phyloP scores from a whole-genome alignment of 2,113 vertebrate species.

The Puntigrus tetrazona region DNA sequence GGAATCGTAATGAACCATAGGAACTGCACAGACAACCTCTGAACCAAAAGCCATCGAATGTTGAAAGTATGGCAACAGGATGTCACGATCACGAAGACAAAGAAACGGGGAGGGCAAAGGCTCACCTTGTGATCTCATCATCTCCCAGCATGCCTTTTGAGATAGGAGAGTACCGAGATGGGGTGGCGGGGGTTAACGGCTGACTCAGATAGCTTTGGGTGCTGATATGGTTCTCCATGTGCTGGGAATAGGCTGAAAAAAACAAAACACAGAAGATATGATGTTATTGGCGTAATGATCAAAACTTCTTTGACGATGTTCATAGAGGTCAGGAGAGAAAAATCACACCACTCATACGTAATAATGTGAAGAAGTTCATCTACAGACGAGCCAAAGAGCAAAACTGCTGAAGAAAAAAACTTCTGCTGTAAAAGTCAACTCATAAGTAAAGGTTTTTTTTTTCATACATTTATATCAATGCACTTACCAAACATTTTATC shows the following conservation, averaged over 20 bases:
- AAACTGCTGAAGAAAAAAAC: background rate
- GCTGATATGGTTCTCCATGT: constrained; percentile 90
- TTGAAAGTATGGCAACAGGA: no score
- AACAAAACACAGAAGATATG: constrained; percentile 31
- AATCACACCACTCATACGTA: background rate
- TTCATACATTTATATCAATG: no score
- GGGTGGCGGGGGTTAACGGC: constrained; percentile 82
- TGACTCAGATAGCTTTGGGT: constrained; percentile 84
- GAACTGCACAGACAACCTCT: background rate
- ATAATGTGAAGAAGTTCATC: background rate
- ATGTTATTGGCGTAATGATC: background rate
- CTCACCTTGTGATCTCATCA: constrained; percentile 91
- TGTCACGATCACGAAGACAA: background rate
- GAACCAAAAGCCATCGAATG: background rate
- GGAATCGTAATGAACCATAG: background rate
- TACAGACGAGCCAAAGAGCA: background rate
- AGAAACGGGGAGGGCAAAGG: background rate
- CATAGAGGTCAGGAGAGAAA: background rate
- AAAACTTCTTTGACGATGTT: constrained; percentile 15
- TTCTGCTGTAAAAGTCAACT: background rate
- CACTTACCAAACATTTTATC: background rate
- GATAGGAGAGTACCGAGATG: constrained; percentile 86
- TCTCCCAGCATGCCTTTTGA: constrained; percentile 87
- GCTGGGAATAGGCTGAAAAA: constrained; percentile 85
- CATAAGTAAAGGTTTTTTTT: background rate